Evolutionary conservation across 2,888 invertebrate species (phyloP).

Genomic region (Orthosia cruda): DNA sequence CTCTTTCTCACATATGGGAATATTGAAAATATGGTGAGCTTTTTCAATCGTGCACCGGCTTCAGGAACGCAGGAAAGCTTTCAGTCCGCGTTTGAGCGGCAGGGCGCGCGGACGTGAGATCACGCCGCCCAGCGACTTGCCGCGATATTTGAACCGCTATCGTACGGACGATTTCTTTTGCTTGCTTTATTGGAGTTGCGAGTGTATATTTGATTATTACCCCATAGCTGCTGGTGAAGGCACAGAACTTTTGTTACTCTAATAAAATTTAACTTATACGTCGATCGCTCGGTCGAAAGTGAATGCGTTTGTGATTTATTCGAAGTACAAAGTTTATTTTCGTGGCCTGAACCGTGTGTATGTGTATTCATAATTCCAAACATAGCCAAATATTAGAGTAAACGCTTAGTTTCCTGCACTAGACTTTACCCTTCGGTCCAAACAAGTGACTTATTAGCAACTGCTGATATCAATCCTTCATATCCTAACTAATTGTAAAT

Average conservation of each 20-base stretch:
- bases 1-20: constrained; percentile 77
- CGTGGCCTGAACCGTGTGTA: constrained; percentile 72
- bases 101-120: constrained; percentile 81
- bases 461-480: constrained; percentile 81
- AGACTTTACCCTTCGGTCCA: constrained; percentile 83
- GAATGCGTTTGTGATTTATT: constrained; percentile 80
- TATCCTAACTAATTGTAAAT: constrained; percentile 72
- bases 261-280: constrained; percentile 49
- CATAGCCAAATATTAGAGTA: constrained; percentile 66
- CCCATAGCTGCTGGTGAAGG: constrained; percentile 48
- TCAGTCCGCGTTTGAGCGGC: constrained; percentile 90
- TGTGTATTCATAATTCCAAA: constrained; percentile 70
- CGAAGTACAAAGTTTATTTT: constrained; percentile 82
- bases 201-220: constrained; percentile 60
- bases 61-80: constrained; percentile 79
- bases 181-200: constrained; percentile 66
- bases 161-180: constrained; percentile 77
- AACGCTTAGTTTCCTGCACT: constrained; percentile 58
- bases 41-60: constrained; percentile 77
- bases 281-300: constrained; percentile 72
- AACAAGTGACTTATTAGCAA: constrained; percentile 85
- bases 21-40: constrained; percentile 78
- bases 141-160: constrained; percentile 75
- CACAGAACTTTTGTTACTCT: constrained; percentile 54
- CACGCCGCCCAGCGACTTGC: constrained; percentile 75